Percentiles rank a stretch among this genome's conserved stretches.
Conservation (phyloP, 2,888 invertebrate genomes). For the Cerastoderma edule region DNA sequence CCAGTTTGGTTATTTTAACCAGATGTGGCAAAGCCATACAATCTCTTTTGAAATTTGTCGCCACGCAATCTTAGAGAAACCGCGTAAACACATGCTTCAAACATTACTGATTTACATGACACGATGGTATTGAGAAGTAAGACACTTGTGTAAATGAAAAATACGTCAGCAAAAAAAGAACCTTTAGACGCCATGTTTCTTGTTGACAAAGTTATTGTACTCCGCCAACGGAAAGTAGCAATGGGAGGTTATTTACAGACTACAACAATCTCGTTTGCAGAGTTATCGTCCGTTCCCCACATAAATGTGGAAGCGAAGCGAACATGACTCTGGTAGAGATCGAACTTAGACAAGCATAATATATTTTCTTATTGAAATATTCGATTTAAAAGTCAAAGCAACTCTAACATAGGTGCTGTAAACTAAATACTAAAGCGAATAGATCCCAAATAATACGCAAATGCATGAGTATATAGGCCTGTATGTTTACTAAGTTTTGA, state of each 20-base stretch:
- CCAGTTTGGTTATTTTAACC: not conserved
- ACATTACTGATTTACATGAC: not conserved
- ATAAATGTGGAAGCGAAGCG: too few relatives aligned
- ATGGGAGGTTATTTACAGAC: not conserved
- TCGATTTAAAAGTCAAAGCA: too few relatives aligned
- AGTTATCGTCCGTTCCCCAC: too few relatives aligned
- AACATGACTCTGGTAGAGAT: too few relatives aligned
- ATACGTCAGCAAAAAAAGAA: slow-evolving; percentile 20
- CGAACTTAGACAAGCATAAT: too few relatives aligned
- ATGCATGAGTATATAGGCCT: too few relatives aligned
- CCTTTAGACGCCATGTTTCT: slow-evolving; percentile 59
- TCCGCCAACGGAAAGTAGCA: slow-evolving; percentile 24
- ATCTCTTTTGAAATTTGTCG: not conserved
- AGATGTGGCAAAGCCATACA: not conserved
- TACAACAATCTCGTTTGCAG: too few relatives aligned
- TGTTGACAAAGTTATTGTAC: slow-evolving; percentile 48
- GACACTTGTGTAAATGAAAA: not conserved
- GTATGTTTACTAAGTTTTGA: too few relatives aligned
- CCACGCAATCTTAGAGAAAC: not conserved
- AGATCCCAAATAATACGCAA: too few relatives aligned
- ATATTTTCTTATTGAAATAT: too few relatives aligned
- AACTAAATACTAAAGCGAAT: too few relatives aligned
- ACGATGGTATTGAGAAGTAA: not conserved
- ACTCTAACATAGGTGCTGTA: too few relatives aligned
- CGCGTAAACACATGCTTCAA: not conserved